A percentile compares a stretch with the other conserved stretches of the same genome.
Conservation (phyloP, 2,113 vertebrate genomes). For the Lutjanus erythropterus region DNA sequence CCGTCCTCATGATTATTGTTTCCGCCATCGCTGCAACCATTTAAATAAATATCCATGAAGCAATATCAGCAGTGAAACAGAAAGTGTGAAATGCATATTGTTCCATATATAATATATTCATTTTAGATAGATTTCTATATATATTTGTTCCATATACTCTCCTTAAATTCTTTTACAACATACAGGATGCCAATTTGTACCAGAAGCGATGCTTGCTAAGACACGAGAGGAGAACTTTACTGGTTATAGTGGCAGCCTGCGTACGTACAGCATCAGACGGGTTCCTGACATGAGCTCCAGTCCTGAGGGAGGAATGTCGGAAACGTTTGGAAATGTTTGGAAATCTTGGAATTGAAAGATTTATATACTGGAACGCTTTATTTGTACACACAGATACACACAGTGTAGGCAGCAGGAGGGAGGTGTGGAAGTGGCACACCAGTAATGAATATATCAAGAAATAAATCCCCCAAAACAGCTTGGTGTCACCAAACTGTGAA, state of each 20-base stretch:
- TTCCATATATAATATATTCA: constrained; percentile 82
- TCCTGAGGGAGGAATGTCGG: constrained; percentile 23
- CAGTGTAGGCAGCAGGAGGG: not conserved
- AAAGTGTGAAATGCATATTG: constrained; percentile 82
- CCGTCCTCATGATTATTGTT: constrained; percentile 32
- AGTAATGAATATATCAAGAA: not conserved
- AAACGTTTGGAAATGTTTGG: constrained; percentile 4
- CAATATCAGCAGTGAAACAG: constrained; percentile 73
- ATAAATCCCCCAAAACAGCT: not conserved
- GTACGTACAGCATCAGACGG: constrained; percentile 45
- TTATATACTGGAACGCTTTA: not conserved
- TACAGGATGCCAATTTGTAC: constrained; percentile 85
- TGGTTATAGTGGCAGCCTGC: constrained; percentile 61
- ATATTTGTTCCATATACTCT: constrained; percentile 83
- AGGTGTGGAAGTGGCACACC: not conserved
- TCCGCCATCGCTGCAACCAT: constrained; percentile 68
- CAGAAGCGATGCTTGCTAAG: constrained; percentile 80
- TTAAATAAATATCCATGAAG: constrained; percentile 85
- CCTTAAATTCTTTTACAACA: constrained; percentile 83
- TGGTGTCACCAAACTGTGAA: too few species aligned
- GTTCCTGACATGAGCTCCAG: constrained; percentile 39
- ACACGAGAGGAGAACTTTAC: constrained; percentile 67
- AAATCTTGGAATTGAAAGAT: constrained; percentile 5
- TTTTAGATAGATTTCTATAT: constrained; percentile 83
- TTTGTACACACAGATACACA: constrained; percentile 36